Evolutionary conservation across 2,888 invertebrate genomes (phyloP), one percentile per base, ranked within the genome.

Genomic region (Boloria euphrosyne): DNA sequence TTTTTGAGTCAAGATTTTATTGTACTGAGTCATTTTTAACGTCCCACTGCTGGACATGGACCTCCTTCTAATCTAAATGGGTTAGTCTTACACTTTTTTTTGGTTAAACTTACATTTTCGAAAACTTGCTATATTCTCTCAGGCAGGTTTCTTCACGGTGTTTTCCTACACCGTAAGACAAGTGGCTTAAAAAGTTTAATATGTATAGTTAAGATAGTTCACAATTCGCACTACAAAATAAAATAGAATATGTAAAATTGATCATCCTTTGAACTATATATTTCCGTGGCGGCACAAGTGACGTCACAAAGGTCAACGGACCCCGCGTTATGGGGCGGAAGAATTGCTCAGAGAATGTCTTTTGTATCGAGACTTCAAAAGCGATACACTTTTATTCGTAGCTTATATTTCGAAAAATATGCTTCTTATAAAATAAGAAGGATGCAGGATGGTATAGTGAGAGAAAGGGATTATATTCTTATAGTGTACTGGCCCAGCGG

Each of bases 241-340:
- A 7, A 17, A 17, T 13, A 17, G 6, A 47, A 3, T n/a, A 0
- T n/a, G 13, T 47, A 47, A 55, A 6, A 14, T 57, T 46, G 44
- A 57, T 46, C 14, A 14, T n/a, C 10, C 13, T 46, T 46, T 16
- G 14, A 44, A 14, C 44, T 46, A 22, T 5, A n/a, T n/a, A 47
- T 57, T 46, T 57, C 57, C n/a, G n/a, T n/a, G 57, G 13, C 22
- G 27, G 44, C 47, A 46, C 46, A 14, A 31, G 49, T 68, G 65
- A 65, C 60, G 60, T 63, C 60, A 62, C 64, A 53, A 53, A 44
- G 67, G 67, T 58, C 68, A 62, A 38, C 22, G 54, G 44, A 38
- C 60, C 51, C 51, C 44, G 58, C 22, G 46, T 62, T 62, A 66
- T 68, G 59, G 68, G 62, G 58, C 63, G 69, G 66, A 69, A 64